Base-by-base conservation (phyloP, 2,888 invertebrate genomes). In the Cheilosia vulpina region DNA sequence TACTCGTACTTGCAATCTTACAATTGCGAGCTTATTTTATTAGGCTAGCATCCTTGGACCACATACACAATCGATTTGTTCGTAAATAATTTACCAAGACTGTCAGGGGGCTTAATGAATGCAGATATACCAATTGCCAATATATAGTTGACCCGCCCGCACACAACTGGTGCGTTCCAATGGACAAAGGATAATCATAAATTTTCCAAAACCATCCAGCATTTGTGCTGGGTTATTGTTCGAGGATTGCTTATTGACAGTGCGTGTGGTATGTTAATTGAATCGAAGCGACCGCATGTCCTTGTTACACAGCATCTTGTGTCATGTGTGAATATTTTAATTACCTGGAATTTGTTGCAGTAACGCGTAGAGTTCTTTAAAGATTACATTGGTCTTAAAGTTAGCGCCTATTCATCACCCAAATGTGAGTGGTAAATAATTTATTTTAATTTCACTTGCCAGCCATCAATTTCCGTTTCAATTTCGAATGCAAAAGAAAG, bases 171-270 rank as follows among this genome's bases (percentile, higher is more conserved):
- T 27, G 41, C 24, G 52, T 41, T 17, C 24, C 3, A 9, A 19
- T 24, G 66, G 52, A 78, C 58, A 78, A 78, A 73, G 72, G 83
- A 72, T 73, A 57, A 78, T 66, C 83, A 83, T 78, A 78, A 78
- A 83, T 83, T 78, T 53, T 38, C 60, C 47, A 63, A 62, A 19
- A 43, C 68, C 50, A 55, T 52, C 21, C 2, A 21, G n/a, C 24
- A 38, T 65, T 31, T 62, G 58, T 47, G 53, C 38, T 31, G 45
- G 21, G 34, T 38, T 66, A 58, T 66, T 68, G 68, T 60, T 45
- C 43, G 53, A 34, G 43, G 34, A 58, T 78, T 71, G 63, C 34
- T 4, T 62, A 63, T 63, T 66, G 50, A 34, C 52, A 53, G 43
- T 55, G 9, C 31, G 9, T 17, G 24, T 60, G 72, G 53, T 72